Conservation (phyloP, 1,140 invertebrate genomes). For the Drosophila eugracilis region DNA sequence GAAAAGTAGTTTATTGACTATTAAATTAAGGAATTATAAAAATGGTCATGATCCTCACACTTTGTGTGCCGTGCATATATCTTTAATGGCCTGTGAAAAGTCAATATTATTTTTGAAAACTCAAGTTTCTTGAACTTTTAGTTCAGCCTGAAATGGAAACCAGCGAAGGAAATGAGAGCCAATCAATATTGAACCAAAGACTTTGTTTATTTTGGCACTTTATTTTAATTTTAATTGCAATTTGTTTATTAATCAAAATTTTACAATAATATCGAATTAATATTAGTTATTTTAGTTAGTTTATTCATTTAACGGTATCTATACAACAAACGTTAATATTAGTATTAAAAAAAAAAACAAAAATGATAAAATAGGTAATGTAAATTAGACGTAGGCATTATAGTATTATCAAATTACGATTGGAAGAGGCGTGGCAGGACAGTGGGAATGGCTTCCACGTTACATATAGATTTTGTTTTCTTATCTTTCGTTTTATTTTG, state of each 20-base stretch:
- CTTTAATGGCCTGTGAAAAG: too few species aligned
- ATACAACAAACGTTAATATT: constrained; percentile 57
- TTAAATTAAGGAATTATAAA: too few species aligned
- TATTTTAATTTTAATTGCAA: constrained; percentile 63
- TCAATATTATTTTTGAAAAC: too few species aligned
- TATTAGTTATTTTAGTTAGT: constrained; percentile 57
- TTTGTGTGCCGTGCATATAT: too few species aligned
- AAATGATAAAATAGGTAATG: constrained; percentile 36
- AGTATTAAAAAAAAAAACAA: constrained; percentile 50
- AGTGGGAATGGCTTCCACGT: constrained; percentile 6
- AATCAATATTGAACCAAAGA: neutral
- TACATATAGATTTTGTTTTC: constrained; percentile 9
- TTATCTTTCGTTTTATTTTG: constrained; percentile 7
- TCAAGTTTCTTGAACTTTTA: too few species aligned
- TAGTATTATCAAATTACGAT: constrained; percentile 45
- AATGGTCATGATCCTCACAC: too few species aligned
- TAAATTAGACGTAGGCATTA: constrained; percentile 29
- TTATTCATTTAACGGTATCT: constrained; percentile 41
- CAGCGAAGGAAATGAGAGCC: neutral
- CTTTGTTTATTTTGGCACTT: constrained; percentile 76
- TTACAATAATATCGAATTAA: constrained; percentile 58
- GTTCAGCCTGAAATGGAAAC: too few species aligned
- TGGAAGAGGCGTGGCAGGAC: constrained; percentile 35
- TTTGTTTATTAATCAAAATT: constrained; percentile 70
- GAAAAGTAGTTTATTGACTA: too few species aligned